Percentiles rank a stretch among this genome's conserved stretches.
These are phyloP conservation scores for Uropsilus gracilis DNA, from an alignment of 2,113 vertebrate species.

Conservation along the genomic window DNA sequence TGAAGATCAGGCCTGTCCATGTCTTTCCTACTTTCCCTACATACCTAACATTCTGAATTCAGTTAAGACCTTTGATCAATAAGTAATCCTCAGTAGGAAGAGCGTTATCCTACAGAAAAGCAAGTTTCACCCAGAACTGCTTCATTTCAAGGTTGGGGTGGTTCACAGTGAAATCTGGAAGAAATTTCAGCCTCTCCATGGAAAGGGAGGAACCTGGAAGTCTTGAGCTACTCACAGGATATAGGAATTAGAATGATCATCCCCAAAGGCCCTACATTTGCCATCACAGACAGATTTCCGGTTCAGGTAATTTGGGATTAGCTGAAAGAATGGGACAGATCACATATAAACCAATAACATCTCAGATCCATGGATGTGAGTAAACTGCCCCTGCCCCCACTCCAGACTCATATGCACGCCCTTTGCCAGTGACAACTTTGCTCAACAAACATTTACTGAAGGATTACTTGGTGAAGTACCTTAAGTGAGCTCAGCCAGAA, in stretches of 20 bases:
- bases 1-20: background rate
- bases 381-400: background rate
- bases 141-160: background rate
- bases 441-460: slow-evolving; percentile 38
- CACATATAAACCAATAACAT: background rate
- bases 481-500: background rate
- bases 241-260: background rate
- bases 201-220: background rate
- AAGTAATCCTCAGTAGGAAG: background rate
- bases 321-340: background rate
- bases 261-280: background rate
- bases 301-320: background rate
- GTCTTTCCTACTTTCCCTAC: background rate
- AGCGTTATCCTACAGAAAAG: background rate
- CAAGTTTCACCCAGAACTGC: background rate
- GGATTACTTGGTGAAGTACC: background rate
- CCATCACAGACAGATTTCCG: background rate
- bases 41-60: background rate
- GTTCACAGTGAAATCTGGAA: background rate
- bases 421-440: background rate
- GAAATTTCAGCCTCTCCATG: background rate
- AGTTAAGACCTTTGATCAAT: background rate
- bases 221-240: background rate
- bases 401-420: background rate
- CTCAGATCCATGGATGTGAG: background rate